Conservation (phyloP, 1,140 invertebrate genomes). For the Chironomus tepperi region DNA sequence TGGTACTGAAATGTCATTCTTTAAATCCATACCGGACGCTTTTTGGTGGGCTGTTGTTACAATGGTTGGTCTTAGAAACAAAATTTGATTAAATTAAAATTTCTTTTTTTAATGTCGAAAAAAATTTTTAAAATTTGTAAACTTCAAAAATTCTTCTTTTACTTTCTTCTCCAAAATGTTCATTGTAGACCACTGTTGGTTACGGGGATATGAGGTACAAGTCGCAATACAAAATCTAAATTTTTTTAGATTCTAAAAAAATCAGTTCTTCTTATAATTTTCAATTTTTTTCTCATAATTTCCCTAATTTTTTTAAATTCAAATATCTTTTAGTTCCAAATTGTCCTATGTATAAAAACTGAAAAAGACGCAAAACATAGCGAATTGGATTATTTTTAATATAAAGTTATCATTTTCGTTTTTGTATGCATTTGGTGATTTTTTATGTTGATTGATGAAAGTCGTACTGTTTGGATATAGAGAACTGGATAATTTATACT, state of each 20-base stretch:
- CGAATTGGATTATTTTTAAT: background rate
- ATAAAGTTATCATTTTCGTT: background rate
- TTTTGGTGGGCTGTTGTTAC: constrained; percentile 95
- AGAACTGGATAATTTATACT: background rate
- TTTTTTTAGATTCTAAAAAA: too few species aligned
- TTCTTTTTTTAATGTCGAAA: background rate
- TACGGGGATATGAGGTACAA: constrained; percentile 94
- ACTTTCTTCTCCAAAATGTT: constrained; percentile 5
- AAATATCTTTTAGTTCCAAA: too few species aligned
- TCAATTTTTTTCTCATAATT: background rate
- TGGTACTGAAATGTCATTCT: constrained; percentile 89
- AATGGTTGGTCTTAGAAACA: constrained; percentile 46
- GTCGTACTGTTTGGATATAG: background rate
- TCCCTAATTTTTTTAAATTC: too few species aligned
- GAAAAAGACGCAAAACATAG: background rate
- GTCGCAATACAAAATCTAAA: background rate
- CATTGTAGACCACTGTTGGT: constrained; percentile 69
- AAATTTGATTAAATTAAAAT: background rate
- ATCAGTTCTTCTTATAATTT: background rate
- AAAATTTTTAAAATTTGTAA: background rate
- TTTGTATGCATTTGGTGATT: background rate
- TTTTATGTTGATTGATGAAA: background rate
- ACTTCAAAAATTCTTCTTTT: constrained; percentile 9
- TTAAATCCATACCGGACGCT: constrained; percentile 93
- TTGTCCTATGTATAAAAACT: background rate